phyloP scores from a whole-genome alignment of 2,888 invertebrate species.

The Macaria liturata region DNA sequence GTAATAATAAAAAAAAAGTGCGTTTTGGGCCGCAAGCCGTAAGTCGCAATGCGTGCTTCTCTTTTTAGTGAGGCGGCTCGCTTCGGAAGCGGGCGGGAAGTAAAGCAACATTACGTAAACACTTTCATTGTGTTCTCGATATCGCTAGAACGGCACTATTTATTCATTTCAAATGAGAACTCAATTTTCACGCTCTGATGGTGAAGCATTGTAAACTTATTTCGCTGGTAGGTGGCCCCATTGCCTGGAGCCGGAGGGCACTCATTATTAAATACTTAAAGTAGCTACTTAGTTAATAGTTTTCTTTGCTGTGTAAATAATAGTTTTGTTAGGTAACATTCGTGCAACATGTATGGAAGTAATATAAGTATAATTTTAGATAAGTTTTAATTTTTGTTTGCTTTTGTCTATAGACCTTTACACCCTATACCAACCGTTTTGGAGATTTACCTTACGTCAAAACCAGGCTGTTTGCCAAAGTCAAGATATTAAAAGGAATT shows the following conservation, averaged over 20 bases:
- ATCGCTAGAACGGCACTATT: slow-evolving; percentile 46
- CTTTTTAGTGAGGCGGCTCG: slow-evolving; percentile 44
- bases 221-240: slow-evolving; percentile 22
- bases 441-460: too few relatives aligned
- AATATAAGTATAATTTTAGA: too few relatives aligned
- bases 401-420: too few relatives aligned
- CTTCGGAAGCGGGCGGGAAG: slow-evolving; percentile 45
- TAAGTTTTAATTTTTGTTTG: too few relatives aligned
- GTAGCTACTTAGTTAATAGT: too few relatives aligned
- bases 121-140: slow-evolving; percentile 69
- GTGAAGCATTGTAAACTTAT: slow-evolving; percentile 29
- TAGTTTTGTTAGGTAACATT: too few relatives aligned
- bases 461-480: too few relatives aligned
- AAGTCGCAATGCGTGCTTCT: slow-evolving; percentile 32
- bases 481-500: too few relatives aligned
- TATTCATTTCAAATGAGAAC: slow-evolving; percentile 45
- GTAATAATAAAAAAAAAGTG: background rate
- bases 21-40: background rate
- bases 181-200: slow-evolving; percentile 47
- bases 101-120: slow-evolving; percentile 56
- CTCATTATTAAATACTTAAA: slow-evolving; percentile 8
- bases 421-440: too few relatives aligned
- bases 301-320: too few relatives aligned
- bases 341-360: too few relatives aligned
- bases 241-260: slow-evolving; percentile 19